Evolutionary conservation across 1,140 invertebrate genomes (phyloP), one percentile per base, ranked within the genome.

Genomic region (Stegodyphus mimosarum): DNA sequence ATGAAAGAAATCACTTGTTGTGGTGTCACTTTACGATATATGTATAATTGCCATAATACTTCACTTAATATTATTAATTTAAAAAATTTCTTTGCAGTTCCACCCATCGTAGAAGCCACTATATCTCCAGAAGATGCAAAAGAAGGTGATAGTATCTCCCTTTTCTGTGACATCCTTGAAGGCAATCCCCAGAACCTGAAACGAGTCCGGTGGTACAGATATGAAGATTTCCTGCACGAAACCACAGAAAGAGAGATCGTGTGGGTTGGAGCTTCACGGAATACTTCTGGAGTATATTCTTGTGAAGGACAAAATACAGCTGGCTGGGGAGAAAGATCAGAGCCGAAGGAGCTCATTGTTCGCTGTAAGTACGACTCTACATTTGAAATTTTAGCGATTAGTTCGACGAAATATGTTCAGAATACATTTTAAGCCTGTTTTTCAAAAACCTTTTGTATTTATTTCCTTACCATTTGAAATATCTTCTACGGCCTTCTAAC

Each of bases 221-320:
- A 95, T 88, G 95, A 94, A 6, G 93, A 95, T 73, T 89, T 96
- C 55, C 92, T 97, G 64, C 96, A 96, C 89, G 94, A 96, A 90
- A 91, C 97, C 71, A 95, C 95, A 1, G 95, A 96, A 88, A 96
- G 95, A 88, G 92, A 89, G 60, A 88, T 89, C 18, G 80, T 87
- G 18, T 88, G 87, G 87, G 70, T 87, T 87, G 93, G 94, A 86
- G 96, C 97, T 15, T 94, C 93, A 7, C 93, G 95, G 83, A 94
- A 93, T 73, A 96, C 97, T 89, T 95, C 96, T 86, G 96, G 96
- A n/a, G 97, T 97, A 90, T 97, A 96, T 90, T 96, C 95, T 0
- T 97, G 96, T 90, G 93, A 95, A 88, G 96, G 95, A 5, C 94
- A 93, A 89, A 97, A 97, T 90, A 93, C 93, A 13, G 96, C 96